Evolutionary conservation across 1,140 invertebrate species (phyloP).

Genomic region (Diorhabda carinulata): DNA sequence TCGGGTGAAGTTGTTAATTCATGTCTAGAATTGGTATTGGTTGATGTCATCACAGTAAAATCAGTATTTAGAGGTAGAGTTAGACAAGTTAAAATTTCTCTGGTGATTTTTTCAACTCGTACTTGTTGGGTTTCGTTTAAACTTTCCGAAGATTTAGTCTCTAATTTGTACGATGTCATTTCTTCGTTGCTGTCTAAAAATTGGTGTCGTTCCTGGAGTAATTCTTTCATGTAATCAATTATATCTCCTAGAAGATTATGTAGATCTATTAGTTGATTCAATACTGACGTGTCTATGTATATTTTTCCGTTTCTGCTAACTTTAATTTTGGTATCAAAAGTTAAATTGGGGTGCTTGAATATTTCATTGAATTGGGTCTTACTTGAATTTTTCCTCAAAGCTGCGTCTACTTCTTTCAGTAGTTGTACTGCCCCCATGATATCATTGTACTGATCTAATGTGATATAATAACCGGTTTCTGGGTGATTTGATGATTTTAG

Average conservation of each 20-base stretch:
- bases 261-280: slow-evolving; percentile 26
- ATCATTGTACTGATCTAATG: slow-evolving; percentile 23
- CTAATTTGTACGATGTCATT: neutral
- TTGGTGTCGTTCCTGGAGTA: neutral
- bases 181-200: neutral
- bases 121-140: neutral
- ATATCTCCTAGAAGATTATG: slow-evolving; percentile 25
- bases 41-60: slow-evolving; percentile 6
- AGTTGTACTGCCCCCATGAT: slow-evolving; percentile 21
- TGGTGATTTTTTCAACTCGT: slow-evolving; percentile 1
- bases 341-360: slow-evolving; percentile 12
- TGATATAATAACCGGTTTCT: slow-evolving; percentile 8
- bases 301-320: slow-evolving; percentile 20
- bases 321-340: slow-evolving; percentile 17
- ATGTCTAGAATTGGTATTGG: neutral
- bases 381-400: slow-evolving; percentile 4
- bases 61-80: neutral
- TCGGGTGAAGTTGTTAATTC: neutral
- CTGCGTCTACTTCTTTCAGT: slow-evolving; percentile 17
- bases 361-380: slow-evolving; percentile 5
- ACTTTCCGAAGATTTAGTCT: neutral
- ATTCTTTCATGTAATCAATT: slow-evolving; percentile 16
- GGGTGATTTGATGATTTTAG: neutral
- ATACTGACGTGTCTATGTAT: slow-evolving; percentile 23
- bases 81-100: slow-evolving; percentile 8